Percentiles rank a stretch among this genome's conserved stretches.
Conservation (phyloP, 2,113 vertebrate genomes). For the Catharus minimus region DNA sequence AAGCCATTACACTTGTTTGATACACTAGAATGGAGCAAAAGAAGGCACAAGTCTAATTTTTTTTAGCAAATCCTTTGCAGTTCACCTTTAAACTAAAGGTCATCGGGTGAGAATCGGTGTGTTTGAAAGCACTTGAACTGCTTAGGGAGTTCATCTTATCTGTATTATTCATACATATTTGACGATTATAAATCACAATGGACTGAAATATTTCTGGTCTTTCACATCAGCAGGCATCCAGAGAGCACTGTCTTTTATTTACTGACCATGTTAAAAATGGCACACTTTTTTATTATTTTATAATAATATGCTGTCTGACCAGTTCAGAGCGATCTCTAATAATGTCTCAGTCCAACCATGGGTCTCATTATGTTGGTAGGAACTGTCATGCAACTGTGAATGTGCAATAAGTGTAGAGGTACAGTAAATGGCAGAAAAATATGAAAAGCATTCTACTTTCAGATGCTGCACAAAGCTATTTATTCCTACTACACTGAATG, state of each 20-base stretch:
- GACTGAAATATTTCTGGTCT: slow-evolving; percentile 56
- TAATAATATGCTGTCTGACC: slow-evolving; percentile 67
- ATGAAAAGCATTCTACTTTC: slow-evolving; percentile 67
- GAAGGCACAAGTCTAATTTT: neutral
- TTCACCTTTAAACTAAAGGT: slow-evolving; percentile 65
- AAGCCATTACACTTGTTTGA: slow-evolving; percentile 16
- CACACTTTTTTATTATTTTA: slow-evolving; percentile 55
- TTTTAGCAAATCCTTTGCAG: slow-evolving; percentile 52
- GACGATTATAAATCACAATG: slow-evolving; percentile 61
- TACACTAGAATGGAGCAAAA: neutral
- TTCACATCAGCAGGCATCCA: slow-evolving; percentile 58
- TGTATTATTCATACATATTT: slow-evolving; percentile 56
- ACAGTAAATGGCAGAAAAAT: slow-evolving; percentile 67
- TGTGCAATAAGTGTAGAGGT: slow-evolving; percentile 70
- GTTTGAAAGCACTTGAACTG: slow-evolving; percentile 48
- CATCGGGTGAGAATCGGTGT: slow-evolving; percentile 13
- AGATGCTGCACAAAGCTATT: slow-evolving; percentile 71
- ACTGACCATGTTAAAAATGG: slow-evolving; percentile 62
- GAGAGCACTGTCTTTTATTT: slow-evolving; percentile 70
- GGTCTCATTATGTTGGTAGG: slow-evolving; percentile 71
- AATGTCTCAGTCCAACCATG: slow-evolving; percentile 60
- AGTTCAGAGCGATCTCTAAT: slow-evolving; percentile 70
- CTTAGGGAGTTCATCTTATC: slow-evolving; percentile 39
- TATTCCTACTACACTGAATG: slow-evolving; percentile 58
- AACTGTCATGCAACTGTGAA: slow-evolving; percentile 71